Percentiles rank a stretch among this genome's conserved stretches.
Conservation (phyloP, 2,113 vertebrate genomes). For the Oncorhynchus tshawytscha region DNA sequence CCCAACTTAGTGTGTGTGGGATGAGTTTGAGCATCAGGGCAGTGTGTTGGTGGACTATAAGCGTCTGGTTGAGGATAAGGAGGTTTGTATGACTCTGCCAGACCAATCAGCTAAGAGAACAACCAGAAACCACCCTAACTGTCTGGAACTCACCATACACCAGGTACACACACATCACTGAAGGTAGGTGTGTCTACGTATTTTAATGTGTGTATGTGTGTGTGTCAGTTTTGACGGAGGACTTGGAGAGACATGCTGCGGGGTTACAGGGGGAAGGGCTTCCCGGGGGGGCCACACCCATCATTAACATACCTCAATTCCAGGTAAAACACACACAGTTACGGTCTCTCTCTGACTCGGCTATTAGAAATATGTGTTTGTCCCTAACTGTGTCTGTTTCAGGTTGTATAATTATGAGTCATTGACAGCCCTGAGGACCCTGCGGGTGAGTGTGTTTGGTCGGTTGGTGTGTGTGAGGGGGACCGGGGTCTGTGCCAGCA, state of each 20-base stretch:
- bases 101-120: constrained; percentile 80
- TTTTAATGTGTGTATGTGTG: constrained; percentile 4
- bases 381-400: background rate
- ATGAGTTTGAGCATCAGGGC: constrained; percentile 97
- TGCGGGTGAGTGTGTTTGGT: constrained; percentile 90
- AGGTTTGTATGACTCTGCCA: constrained; percentile 69
- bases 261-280: constrained; percentile 87
- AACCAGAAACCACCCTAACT: constrained; percentile 86
- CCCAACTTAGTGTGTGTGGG: constrained; percentile 73
- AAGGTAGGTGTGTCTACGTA: background rate
- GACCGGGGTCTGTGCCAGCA: constrained; percentile 92
- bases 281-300: constrained; percentile 73
- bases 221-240: constrained; percentile 84
- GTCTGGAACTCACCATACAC: constrained; percentile 91
- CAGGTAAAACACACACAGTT: constrained; percentile 71
- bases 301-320: constrained; percentile 89
- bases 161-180: constrained; percentile 74
- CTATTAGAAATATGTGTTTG: background rate
- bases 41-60: constrained; percentile 95
- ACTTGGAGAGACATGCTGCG: constrained; percentile 88
- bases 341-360: too few species aligned
- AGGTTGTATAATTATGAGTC: constrained; percentile 96
- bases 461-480: constrained; percentile 86
- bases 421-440: constrained; percentile 80
- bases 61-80: constrained; percentile 76